phyloP scores from a whole-genome alignment of 2,797 vertebrate species.

The Tokudaia muenninki region DNA sequence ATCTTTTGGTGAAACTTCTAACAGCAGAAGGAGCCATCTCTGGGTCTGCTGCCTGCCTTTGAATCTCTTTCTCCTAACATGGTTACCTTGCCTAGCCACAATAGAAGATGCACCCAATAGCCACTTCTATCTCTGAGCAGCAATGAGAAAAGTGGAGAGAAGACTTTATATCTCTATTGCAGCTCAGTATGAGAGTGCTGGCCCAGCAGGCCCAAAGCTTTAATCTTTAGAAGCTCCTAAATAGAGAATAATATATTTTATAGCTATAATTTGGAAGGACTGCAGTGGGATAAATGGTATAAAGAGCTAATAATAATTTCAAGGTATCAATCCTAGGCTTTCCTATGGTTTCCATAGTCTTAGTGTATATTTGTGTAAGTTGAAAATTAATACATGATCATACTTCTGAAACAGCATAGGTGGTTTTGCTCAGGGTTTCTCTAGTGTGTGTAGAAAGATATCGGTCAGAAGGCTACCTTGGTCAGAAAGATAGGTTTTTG shows the following conservation, averaged over 20 bases:
- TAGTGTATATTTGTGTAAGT: not conserved
- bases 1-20: too few relatives aligned
- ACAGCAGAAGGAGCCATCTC: too few relatives aligned
- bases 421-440: constrained; percentile 2
- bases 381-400: not conserved
- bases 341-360: not conserved
- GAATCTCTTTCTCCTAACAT: too few relatives aligned
- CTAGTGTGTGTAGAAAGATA: not conserved
- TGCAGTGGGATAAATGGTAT: not conserved
- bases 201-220: not conserved
- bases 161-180: not conserved
- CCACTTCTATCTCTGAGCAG: not conserved
- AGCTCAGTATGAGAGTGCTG: not conserved
- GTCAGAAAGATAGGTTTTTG: not conserved
- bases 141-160: not conserved
- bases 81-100: too few relatives aligned
- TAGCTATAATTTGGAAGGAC: too few relatives aligned
- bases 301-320: not conserved
- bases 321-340: not conserved
- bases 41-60: too few relatives aligned
- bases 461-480: too few relatives aligned
- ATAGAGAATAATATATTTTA: not conserved
- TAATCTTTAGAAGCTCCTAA: not conserved
- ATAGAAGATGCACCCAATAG: too few relatives aligned
- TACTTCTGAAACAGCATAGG: not conserved